A percentile compares a stretch with the other conserved stretches of the same genome.
Conservation (phyloP, 2,113 vertebrate species). For the Charina bottae region DNA sequence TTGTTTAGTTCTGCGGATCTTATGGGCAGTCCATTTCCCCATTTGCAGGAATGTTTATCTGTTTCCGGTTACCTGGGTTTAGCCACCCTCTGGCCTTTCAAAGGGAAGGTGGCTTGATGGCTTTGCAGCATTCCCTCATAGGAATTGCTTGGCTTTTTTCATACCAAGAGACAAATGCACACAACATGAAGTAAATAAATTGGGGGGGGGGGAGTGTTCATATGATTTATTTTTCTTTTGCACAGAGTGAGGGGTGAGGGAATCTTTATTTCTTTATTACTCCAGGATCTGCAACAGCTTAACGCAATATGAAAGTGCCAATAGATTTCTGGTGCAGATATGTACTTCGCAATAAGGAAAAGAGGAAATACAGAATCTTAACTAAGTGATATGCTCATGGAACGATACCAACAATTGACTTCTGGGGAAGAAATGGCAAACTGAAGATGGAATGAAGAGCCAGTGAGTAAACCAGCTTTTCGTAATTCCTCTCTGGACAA, state of each 20-base stretch:
- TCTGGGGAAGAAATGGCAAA: neutral
- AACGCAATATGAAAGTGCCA: neutral
- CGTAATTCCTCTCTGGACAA: neutral
- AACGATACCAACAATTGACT: neutral
- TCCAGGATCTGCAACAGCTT: neutral
- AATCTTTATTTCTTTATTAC: neutral
- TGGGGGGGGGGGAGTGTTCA: neutral
- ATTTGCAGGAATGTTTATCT: neutral
- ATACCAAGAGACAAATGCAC: neutral
- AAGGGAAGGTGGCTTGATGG: neutral
- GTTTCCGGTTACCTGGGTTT: neutral
- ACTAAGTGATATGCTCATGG: neutral
- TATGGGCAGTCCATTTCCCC: neutral
- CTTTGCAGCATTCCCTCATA: neutral
- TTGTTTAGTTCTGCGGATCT: neutral
- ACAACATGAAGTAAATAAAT: neutral
- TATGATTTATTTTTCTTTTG: neutral
- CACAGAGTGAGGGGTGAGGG: neutral
- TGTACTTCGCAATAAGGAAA: neutral
- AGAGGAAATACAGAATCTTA: neutral
- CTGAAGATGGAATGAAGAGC: neutral
- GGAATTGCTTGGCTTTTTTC: neutral
- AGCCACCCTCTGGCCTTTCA: neutral
- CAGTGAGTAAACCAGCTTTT: neutral
- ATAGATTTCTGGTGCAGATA: neutral